A percentile compares a stretch with the other conserved stretches of the same genome.
Evolutionary conservation across 1,140 invertebrate species (phyloP).

Genomic region (Penaeus japonicus): DNA sequence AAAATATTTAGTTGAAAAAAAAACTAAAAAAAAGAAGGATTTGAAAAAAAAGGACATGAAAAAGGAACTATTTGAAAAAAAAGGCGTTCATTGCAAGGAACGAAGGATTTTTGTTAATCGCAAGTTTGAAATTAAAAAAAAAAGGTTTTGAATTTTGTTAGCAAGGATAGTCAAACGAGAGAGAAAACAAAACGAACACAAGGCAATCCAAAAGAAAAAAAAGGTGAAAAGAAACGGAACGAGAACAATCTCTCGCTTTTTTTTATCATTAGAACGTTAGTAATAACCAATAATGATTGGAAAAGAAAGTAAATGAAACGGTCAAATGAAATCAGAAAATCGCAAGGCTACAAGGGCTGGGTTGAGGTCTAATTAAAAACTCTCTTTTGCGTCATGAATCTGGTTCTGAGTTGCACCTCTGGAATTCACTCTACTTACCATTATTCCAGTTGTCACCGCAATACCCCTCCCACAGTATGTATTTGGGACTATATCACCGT

Average conservation of each 20-base stretch:
- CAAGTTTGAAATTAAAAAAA: no score
- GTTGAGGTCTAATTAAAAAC: constrained; percentile 45
- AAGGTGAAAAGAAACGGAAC: no score
- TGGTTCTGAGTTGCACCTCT: constrained; percentile 43
- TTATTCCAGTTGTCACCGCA: constrained; percentile 97
- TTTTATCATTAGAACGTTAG: not conserved
- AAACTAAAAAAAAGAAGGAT: not conserved
- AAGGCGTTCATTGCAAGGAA: no score
- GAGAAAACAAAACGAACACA: no score
- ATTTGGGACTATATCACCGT: constrained; percentile 99
- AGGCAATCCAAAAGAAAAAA: no score
- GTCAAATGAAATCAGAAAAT: constrained; percentile 25
- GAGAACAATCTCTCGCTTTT: no score
- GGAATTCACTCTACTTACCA: constrained; percentile 78
- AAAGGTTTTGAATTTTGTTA: no score
- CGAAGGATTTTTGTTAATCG: no score
- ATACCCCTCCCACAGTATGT: constrained; percentile 98
- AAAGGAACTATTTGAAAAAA: no score
- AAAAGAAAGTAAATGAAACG: constrained; percentile 14
- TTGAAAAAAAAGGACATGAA: no score
- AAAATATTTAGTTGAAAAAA: not conserved
- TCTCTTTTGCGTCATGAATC: constrained; percentile 54
- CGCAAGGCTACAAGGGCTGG: constrained; percentile 54
- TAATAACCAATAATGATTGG: constrained; percentile 24
- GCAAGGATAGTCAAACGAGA: no score